A percentile compares a stretch with the other conserved stretches of the same genome.
These are phyloP conservation scores for Thaumatotibia leucotreta DNA, from an alignment of 1,140 invertebrate genomes.

Conservation along the genomic window DNA sequence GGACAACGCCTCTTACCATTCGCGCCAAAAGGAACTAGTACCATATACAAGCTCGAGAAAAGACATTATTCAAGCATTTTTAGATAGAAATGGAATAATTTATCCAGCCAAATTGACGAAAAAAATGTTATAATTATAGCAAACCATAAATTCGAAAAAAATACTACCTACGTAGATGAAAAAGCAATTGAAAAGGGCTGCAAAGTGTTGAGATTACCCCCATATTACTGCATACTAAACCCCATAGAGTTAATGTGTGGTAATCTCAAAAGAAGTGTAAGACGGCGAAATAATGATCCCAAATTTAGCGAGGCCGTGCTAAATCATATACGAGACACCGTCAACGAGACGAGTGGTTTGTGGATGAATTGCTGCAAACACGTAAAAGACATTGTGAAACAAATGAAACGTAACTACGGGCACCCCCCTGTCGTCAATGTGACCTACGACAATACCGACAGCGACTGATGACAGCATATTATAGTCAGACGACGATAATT, in stretches of 20 bases:
- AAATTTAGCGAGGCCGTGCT: conserved; percentile 16
- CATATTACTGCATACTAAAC: conserved; percentile 54
- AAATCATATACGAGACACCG: conserved; percentile 11
- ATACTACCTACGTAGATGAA: not conserved
- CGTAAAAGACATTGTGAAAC: too few relatives aligned
- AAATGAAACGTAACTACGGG: too few relatives aligned
- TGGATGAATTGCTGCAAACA: conserved; percentile 16
- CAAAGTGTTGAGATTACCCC: conserved; percentile 37
- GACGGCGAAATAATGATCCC: too few relatives aligned
- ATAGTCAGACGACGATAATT: too few relatives aligned
- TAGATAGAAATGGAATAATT: not conserved
- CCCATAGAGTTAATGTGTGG: conserved; percentile 54
- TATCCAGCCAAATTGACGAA: not conserved
- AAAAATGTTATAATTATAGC: too few relatives aligned
- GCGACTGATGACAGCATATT: too few relatives aligned
- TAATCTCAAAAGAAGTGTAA: conserved; percentile 41
- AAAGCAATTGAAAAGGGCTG: conserved; percentile 21
- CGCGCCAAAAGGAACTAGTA: not conserved
- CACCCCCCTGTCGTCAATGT: too few relatives aligned
- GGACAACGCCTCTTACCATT: not conserved
- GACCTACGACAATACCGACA: too few relatives aligned
- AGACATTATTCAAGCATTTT: not conserved
- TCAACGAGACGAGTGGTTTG: not conserved
- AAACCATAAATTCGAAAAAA: too few relatives aligned
- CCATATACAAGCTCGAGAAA: not conserved